Evolutionary conservation across 1,140 invertebrate species (phyloP), one percentile per base, ranked within the genome.

Genomic region (Zaprionus capensis): DNA sequence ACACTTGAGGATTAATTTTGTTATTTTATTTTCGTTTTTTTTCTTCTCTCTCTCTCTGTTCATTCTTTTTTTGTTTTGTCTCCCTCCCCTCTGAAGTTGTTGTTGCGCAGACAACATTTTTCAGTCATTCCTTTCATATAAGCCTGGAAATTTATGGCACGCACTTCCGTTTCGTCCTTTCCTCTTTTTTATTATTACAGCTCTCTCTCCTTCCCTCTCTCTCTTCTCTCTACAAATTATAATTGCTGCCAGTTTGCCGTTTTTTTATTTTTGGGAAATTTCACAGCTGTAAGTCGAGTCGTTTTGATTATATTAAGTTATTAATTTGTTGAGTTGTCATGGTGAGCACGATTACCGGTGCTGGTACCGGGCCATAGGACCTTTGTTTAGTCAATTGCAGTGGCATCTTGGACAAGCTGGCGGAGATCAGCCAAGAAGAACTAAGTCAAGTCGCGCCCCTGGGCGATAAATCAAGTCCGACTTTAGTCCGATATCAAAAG

Each of bases 261-360:
- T 81, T 79, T 70, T 78, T 75, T 85, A 83, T 87, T 90, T 90
- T 88, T 90, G 81, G 86, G 85, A 90, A 90, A 75, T 68, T 91
- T 82, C 86, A 91, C 85, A 90, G 85, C 85, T 90, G 85, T 84
- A 81, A 87, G 74, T 72, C 75, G 73, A 80, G 56, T 84, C 75
- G 76, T 78, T 90, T 85, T 91, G 86, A 90, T 90, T 90, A 82
- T 91, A 90, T 90, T 90, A 90, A 90, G 85, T 90, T 90, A 90
- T 90, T 90, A 90, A 90, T 90, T 90, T 90, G 85, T 90, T 90
- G 85, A 91, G 85, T 90, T 90, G 85, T 90, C 85, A 90, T 90
- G 85, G 85, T 78, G 79, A 85, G 53, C 44, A 56, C 51, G 38
- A 36, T 59, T 76, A 31, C 46, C 36, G 28, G 20, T 4, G 34